phyloP scores from a whole-genome alignment of 2,888 invertebrate species.

The Drosophila sordidula region DNA sequence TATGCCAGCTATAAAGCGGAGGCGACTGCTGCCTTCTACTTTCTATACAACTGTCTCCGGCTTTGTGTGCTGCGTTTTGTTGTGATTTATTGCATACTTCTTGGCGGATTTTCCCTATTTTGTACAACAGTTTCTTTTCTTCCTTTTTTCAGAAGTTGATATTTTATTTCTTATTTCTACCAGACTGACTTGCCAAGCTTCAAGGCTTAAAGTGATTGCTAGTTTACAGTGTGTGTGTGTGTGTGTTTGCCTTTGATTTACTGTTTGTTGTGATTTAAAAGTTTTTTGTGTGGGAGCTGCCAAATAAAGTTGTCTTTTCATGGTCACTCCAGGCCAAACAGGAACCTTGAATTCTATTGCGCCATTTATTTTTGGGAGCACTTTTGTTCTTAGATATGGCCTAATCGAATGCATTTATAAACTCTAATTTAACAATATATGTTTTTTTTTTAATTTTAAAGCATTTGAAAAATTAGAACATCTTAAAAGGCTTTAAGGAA shows the following conservation, averaged over 20 bases:
- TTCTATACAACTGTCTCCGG: slow-evolving; percentile 36
- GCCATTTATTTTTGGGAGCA: no score
- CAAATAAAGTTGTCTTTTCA: slow-evolving; percentile 55
- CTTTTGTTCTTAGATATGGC: not conserved
- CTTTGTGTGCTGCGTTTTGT: slow-evolving; percentile 55
- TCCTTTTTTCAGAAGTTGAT: slow-evolving; percentile 32
- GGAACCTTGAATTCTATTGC: not conserved
- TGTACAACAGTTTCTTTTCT: slow-evolving; percentile 49
- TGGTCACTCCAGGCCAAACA: slow-evolving; percentile 32
- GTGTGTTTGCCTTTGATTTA: slow-evolving; percentile 42
- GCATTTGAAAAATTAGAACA: no score
- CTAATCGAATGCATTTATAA: not conserved
- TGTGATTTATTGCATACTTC: slow-evolving; percentile 72
- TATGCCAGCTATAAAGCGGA: slow-evolving; percentile 30
- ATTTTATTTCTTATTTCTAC: slow-evolving; percentile 39
- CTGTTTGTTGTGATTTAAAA: slow-evolving; percentile 60
- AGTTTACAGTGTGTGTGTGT: slow-evolving; percentile 25
- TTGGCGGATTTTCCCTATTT: slow-evolving; percentile 65
- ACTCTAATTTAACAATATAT: no score
- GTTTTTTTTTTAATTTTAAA: no score
- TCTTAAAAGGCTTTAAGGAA: not conserved
- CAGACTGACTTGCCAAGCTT: slow-evolving; percentile 44
- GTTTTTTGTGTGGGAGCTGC: slow-evolving; percentile 16
- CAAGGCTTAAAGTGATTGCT: slow-evolving; percentile 54
- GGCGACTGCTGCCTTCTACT: slow-evolving; percentile 10